Percentiles rank a stretch among this genome's conserved stretches.
Conservation (phyloP, 2,797 vertebrate genomes). For the Psittacula derbiana region DNA sequence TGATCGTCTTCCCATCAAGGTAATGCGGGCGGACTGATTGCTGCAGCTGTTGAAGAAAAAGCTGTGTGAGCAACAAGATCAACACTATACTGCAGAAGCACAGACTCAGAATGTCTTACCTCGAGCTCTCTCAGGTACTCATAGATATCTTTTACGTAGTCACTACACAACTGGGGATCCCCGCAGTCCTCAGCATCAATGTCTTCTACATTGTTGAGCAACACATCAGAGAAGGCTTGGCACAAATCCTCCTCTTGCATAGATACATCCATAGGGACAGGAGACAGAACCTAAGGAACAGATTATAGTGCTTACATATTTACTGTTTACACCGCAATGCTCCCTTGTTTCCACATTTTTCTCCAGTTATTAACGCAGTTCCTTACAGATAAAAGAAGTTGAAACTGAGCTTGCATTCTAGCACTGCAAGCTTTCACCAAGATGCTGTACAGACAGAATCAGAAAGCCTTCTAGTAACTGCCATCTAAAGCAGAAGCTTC, state of each 20-base stretch:
- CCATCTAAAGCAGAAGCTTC: background rate
- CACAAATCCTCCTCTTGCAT: constrained; percentile 86
- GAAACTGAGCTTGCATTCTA: background rate
- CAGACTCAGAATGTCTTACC: constrained; percentile 56
- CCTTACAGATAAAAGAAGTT: background rate
- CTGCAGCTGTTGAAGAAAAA: constrained; percentile 74
- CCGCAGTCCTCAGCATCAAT: constrained; percentile 85
- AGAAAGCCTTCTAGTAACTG: background rate
- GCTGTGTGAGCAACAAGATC: background rate
- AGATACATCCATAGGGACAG: constrained; percentile 75
- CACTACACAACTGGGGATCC: constrained; percentile 89
- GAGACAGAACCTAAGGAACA: constrained; percentile 24
- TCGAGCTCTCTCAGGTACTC: constrained; percentile 86
- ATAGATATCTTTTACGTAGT: constrained; percentile 94
- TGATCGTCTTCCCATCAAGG: constrained; percentile 85
- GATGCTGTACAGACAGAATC: rapidly evolving
- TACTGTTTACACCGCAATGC: rapidly evolving
- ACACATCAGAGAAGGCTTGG: constrained; percentile 87
- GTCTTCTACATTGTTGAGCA: constrained; percentile 83
- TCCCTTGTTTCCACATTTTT: background rate
- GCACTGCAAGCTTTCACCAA: background rate
- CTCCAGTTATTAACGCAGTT: background rate
- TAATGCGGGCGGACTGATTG: constrained; percentile 82
- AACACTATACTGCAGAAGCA: background rate
- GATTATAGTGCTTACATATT: rapidly evolving